Conservation (phyloP, 1,140 invertebrate genomes). For the Leucophenga varia region DNA sequence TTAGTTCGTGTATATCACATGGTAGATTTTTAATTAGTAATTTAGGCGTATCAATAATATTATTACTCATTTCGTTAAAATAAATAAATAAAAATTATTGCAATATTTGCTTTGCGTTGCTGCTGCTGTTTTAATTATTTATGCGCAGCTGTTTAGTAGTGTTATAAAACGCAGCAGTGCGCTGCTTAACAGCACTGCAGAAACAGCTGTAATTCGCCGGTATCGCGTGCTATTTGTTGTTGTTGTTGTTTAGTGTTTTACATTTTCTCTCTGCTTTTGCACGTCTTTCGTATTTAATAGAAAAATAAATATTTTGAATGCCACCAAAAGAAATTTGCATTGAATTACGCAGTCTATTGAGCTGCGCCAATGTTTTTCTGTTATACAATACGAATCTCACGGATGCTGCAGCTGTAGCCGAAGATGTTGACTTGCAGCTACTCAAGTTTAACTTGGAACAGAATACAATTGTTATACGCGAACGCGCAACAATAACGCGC, state of each 20-base stretch:
- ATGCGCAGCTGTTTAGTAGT: background rate
- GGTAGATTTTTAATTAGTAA: slow-evolving; percentile 45
- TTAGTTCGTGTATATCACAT: slow-evolving; percentile 35
- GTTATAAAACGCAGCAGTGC: background rate
- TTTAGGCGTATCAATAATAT: slow-evolving; percentile 10
- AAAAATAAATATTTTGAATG: too few species aligned
- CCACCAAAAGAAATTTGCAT: slow-evolving; percentile 8
- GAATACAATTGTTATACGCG: slow-evolving; percentile 3
- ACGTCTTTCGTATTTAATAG: too few species aligned
- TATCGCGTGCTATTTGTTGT: too few species aligned
- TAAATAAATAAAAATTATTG: background rate
- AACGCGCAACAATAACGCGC: slow-evolving; percentile 4
- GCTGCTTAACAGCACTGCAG: background rate
- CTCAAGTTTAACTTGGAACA: slow-evolving; percentile 17
- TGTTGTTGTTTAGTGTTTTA: too few species aligned
- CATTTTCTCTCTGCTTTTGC: too few species aligned
- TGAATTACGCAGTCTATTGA: slow-evolving; percentile 16
- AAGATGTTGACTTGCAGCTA: too few species aligned
- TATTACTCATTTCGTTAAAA: background rate
- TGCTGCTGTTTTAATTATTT: background rate
- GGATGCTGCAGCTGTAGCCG: too few species aligned
- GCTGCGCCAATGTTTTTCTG: slow-evolving; percentile 20
- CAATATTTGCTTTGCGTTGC: background rate
- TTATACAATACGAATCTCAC: slow-evolving; percentile 10
- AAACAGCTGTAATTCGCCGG: too few species aligned